Evolutionary conservation across 2,113 vertebrate species (phyloP).

Genomic region (Chamaea fasciata): DNA sequence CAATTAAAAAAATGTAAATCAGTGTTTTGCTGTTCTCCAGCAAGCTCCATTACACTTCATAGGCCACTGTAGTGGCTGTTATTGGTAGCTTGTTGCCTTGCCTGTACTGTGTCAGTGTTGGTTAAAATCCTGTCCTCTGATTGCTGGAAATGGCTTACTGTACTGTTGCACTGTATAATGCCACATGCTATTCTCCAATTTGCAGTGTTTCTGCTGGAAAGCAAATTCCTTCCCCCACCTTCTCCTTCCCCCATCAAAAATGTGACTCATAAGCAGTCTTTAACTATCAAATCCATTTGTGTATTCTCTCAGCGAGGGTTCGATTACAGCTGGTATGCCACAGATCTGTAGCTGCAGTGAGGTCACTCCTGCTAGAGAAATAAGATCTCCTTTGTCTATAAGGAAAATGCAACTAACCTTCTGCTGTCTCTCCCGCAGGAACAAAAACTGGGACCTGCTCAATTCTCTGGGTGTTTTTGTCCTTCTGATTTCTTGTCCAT

Average conservation of each 20-base stretch:
- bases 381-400: conserved; percentile 43
- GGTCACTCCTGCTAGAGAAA: conserved; percentile 50
- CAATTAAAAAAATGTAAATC: neutral
- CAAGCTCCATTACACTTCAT: neutral
- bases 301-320: conserved; percentile 55
- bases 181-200: conserved; percentile 35
- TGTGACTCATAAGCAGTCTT: conserved; percentile 59
- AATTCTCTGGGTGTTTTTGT: conserved; percentile 48
- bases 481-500: conserved; percentile 43
- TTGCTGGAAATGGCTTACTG: neutral
- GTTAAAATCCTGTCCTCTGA: conserved; percentile 35
- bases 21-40: neutral
- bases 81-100: neutral
- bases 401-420: conserved; percentile 66
- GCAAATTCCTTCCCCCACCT: conserved; percentile 5
- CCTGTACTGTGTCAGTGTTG: neutral
- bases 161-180: neutral
- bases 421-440: conserved; percentile 68
- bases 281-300: conserved; percentile 47
- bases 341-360: conserved; percentile 56
- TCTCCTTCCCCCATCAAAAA: neutral
- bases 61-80: neutral
- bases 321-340: conserved; percentile 36
- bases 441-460: conserved; percentile 51
- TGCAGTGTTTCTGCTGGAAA: conserved; percentile 40